A percentile compares a stretch with the other conserved stretches of the same genome.
Conservation (phyloP, 2,797 vertebrate genomes). For the Catostomus latipinnis region DNA sequence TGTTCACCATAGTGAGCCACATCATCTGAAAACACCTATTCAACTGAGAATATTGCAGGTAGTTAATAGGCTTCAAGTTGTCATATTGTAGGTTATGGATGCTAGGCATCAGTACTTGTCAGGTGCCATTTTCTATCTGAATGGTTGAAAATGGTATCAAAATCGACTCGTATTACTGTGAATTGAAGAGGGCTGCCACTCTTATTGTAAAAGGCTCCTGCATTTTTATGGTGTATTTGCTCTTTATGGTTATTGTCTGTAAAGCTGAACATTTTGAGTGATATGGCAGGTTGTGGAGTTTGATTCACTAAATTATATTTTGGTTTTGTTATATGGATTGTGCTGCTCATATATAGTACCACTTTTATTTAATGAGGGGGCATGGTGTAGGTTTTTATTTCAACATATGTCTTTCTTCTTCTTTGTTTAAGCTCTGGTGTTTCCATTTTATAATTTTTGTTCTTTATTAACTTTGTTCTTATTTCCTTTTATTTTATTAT, state of each 20-base stretch:
- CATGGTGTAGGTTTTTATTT: too few species aligned
- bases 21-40: conserved; percentile 15
- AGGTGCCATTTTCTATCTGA: background rate
- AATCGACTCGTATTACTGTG: background rate
- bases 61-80: too few species aligned
- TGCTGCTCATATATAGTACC: too few species aligned
- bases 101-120: background rate
- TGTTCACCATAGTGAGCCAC: background rate
- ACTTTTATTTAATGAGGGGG: too few species aligned
- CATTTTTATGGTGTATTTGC: too few species aligned
- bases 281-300: background rate
- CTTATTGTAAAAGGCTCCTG: background rate
- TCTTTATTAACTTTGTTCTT: too few species aligned
- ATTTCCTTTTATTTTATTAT: too few species aligned
- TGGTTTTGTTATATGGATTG: too few species aligned
- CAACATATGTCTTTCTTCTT: too few species aligned
- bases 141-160: background rate
- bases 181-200: background rate
- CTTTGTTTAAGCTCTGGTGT: too few species aligned
- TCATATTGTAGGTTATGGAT: background rate
- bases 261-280: background rate
- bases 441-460: too few species aligned
- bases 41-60: background rate
- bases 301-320: too few species aligned
- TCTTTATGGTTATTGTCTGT: background rate